Percentiles rank a stretch among this genome's conserved stretches.
These are phyloP conservation scores for Fregata magnificens DNA, from an alignment of 2,113 vertebrate genomes.

Conservation along the genomic window DNA sequence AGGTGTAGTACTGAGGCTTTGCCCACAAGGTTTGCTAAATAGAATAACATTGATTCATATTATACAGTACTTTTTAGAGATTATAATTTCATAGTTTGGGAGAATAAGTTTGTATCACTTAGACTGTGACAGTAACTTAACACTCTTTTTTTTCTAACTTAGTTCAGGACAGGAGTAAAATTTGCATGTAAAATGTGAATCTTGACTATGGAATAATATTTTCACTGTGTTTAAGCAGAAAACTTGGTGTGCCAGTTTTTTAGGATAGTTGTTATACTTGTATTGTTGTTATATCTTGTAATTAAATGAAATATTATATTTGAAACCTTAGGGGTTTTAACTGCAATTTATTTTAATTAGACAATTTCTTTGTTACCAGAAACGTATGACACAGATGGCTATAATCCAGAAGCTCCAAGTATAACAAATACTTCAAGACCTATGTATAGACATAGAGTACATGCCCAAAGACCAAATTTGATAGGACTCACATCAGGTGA, in stretches of 20 bases:
- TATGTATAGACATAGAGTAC: conserved; percentile 91
- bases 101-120: not conserved
- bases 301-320: not conserved
- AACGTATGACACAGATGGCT: conserved; percentile 91
- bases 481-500: conserved; percentile 96
- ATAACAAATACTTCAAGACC: conserved; percentile 91
- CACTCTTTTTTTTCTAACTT: not conserved
- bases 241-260: not conserved
- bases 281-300: not conserved
- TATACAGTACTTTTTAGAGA: not conserved
- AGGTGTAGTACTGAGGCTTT: conserved; percentile 81
- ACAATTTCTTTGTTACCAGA: conserved; percentile 79
- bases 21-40: conserved; percentile 66
- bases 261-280: not conserved
- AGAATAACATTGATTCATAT: conserved; percentile 63
- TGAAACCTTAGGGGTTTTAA: conserved; percentile 56
- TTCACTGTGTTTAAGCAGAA: not conserved
- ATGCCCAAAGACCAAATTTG: conserved; percentile 94
- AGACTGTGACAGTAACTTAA: not conserved
- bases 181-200: not conserved
- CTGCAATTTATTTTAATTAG: conserved; percentile 74
- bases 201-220: not conserved
- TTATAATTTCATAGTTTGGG: not conserved
- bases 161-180: not conserved
- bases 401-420: conserved; percentile 98